A percentile compares a stretch with the other conserved stretches of the same genome.
Evolutionary conservation across 2,888 invertebrate species (phyloP).

Genomic region (Cosmopolites sordidus): DNA sequence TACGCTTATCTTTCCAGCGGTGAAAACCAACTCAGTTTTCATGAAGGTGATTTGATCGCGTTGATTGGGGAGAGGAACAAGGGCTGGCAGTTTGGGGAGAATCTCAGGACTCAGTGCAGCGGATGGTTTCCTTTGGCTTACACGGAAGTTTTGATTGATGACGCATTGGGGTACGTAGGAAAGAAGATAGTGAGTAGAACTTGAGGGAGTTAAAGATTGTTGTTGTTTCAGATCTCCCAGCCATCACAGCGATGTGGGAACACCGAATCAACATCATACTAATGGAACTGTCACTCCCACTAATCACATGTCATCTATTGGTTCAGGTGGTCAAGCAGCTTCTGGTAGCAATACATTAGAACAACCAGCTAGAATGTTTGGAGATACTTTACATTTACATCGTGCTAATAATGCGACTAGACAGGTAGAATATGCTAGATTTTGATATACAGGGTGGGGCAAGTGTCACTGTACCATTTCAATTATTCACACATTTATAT

Average conservation of each 20-base stretch:
- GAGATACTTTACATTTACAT: slow-evolving; percentile 59
- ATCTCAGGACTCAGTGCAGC: slow-evolving; percentile 81
- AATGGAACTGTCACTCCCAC: slow-evolving; percentile 36
- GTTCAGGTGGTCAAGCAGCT: slow-evolving; percentile 45
- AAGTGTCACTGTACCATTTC: too few species aligned
- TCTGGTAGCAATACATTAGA: slow-evolving; percentile 45
- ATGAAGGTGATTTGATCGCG: slow-evolving; percentile 84
- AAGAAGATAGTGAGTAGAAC: too few species aligned
- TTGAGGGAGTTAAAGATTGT: too few species aligned
- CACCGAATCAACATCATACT: slow-evolving; percentile 29
- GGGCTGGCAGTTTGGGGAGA: slow-evolving; percentile 97
- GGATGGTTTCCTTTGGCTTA: slow-evolving; percentile 97
- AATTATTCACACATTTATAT: too few species aligned
- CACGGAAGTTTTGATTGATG: slow-evolving; percentile 70
- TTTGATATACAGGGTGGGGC: too few species aligned
- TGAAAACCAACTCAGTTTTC: slow-evolving; percentile 88
- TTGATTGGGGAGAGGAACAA: slow-evolving; percentile 87
- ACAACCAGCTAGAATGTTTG: slow-evolving; percentile 66
- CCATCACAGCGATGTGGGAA: slow-evolving; percentile 36
- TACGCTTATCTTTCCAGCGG: slow-evolving; percentile 87
- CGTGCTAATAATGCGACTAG: slow-evolving; percentile 52
- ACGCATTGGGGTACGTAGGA: slow-evolving; percentile 57
- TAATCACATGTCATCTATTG: slow-evolving; percentile 38
- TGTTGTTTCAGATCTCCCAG: slow-evolving; percentile 38
- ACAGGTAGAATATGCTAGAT: slow-evolving; percentile 43